Percentiles rank a stretch among this genome's conserved stretches.
Conservation (phyloP, 30 jellyfish, hydroid and myxozoan genomes). For the Turritopsis rubra region DNA sequence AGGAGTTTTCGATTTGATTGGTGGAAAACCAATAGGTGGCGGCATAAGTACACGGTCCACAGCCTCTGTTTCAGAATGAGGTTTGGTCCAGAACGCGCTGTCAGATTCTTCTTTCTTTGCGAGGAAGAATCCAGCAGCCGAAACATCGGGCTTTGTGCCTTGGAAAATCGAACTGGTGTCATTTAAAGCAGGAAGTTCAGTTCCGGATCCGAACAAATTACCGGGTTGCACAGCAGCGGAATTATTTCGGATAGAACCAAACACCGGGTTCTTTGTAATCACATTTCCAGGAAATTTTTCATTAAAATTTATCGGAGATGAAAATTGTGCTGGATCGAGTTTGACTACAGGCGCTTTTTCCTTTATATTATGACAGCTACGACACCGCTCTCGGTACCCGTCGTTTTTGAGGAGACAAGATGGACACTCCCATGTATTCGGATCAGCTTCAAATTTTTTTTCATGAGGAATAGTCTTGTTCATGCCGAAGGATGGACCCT, state of each 20-base stretch:
- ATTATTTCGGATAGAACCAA: background rate
- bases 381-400: slow-evolving; percentile 29
- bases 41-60: slow-evolving; percentile 20
- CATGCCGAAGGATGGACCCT: background rate
- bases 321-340: slow-evolving; percentile 27
- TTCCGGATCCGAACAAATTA: no score
- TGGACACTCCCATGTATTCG: slow-evolving; percentile 47
- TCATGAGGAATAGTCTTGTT: background rate
- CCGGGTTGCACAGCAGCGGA: background rate
- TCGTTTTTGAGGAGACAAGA: slow-evolving; percentile 24
- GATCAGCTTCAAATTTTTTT: slow-evolving; percentile 36
- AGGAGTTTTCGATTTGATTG: background rate
- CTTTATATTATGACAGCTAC: slow-evolving; percentile 8
- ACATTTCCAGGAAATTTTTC: background rate
- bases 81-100: no score
- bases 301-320: slow-evolving; percentile 14
- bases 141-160: no score
- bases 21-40: slow-evolving; percentile 24
- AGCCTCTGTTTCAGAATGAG: background rate
- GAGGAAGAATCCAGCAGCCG: background rate
- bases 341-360: slow-evolving; percentile 35
- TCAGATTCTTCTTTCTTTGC: background rate
- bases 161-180: no score
- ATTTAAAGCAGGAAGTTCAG: background rate
- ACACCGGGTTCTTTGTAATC: no score